Conservation (phyloP, 2,113 vertebrate genomes). For the Sula dactylatra region DNA sequence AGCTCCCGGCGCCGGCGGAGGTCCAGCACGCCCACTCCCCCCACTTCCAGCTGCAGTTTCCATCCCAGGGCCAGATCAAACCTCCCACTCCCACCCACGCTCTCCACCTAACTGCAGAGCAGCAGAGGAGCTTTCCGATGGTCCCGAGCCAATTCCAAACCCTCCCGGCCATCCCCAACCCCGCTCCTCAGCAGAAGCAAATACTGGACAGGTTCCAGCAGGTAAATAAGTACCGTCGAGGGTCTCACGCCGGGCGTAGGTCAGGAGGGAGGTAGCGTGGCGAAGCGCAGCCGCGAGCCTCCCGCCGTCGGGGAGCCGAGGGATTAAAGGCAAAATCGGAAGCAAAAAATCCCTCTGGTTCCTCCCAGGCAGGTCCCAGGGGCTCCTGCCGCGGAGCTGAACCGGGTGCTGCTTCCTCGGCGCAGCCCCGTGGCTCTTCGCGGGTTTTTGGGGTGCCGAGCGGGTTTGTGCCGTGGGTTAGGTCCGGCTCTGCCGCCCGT, state of each 20-base stretch:
- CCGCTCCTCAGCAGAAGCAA: constrained; percentile 82
- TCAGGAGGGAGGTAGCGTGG: neutral
- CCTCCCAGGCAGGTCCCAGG: too few relatives aligned
- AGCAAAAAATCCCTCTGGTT: neutral
- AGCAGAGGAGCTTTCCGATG: constrained; percentile 85
- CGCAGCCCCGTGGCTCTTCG: neutral
- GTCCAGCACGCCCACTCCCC: constrained; percentile 37
- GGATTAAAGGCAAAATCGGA: neutral
- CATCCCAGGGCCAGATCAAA: constrained; percentile 67
- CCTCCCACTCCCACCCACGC: constrained; percentile 73
- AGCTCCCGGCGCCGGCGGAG: neutral
- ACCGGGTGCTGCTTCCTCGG: neutral
- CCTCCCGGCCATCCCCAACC: constrained; percentile 75
- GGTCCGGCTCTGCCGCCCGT: neutral
- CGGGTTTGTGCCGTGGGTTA: neutral
- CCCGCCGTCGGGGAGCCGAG: neutral
- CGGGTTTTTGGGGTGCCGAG: neutral
- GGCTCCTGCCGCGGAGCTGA: neutral
- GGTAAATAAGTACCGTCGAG: constrained; percentile 61
- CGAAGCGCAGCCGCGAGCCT: neutral
- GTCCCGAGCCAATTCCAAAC: constrained; percentile 81
- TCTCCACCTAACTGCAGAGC: constrained; percentile 77
- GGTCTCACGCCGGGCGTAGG: neutral
- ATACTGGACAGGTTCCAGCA: constrained; percentile 89
- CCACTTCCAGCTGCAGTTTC: constrained; percentile 80